These are phyloP conservation scores for Mastacembelus armatus DNA, from an alignment of 2,797 vertebrate genomes.

Conservation along the genomic window DNA sequence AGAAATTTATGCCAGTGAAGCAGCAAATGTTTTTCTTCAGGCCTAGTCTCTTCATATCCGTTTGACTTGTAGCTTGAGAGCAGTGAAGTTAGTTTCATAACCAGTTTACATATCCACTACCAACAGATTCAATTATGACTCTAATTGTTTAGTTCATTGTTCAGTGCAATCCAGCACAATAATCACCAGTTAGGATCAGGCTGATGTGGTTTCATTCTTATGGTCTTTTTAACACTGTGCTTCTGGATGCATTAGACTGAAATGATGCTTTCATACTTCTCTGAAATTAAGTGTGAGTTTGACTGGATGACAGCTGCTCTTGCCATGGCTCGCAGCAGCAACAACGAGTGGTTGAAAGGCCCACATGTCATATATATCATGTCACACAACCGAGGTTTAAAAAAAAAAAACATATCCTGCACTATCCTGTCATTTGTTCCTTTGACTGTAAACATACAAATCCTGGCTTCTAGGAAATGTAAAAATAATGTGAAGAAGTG, in stretches of 20 bases:
- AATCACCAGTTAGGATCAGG: slow-evolving; percentile 1
- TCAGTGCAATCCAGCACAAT: background rate
- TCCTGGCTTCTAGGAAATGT: background rate
- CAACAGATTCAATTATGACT: too few relatives aligned
- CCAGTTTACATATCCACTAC: background rate
- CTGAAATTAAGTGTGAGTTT: slow-evolving; percentile 3
- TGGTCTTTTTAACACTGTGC: background rate
- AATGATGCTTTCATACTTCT: background rate
- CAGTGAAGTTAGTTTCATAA: background rate
- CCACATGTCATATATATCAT: slow-evolving; percentile 40
- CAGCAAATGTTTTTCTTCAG: background rate
- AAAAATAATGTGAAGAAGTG: background rate
- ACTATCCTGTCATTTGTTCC: slow-evolving; percentile 4
- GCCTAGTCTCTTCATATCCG: background rate
- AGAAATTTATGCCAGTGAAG: background rate
- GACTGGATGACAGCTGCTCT: slow-evolving; percentile 14
- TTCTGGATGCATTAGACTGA: too few relatives aligned
- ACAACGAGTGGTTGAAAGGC: slow-evolving; percentile 24
- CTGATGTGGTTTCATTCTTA: background rate
- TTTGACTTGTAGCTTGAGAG: slow-evolving; percentile 25
- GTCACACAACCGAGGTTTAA: too few relatives aligned
- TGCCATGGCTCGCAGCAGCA: slow-evolving; percentile 16
- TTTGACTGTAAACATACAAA: slow-evolving; percentile 13
- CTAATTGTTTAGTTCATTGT: background rate
- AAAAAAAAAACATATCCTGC: slow-evolving; percentile 45